These are phyloP conservation scores for Psix sp. DNA, from an alignment of 1,140 invertebrate species.

Conservation along the genomic window DNA sequence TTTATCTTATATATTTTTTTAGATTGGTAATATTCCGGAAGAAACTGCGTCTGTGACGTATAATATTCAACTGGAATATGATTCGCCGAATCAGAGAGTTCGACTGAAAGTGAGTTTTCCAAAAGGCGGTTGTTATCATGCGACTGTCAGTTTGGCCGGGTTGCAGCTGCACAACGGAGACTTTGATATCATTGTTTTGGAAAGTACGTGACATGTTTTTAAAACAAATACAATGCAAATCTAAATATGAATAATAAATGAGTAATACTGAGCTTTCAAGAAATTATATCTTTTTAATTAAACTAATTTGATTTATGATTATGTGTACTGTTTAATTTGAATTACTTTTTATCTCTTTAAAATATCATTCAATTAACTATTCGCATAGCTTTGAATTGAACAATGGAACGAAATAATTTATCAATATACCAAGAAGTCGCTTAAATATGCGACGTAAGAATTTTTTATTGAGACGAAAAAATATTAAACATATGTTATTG, in stretches of 20 bases:
- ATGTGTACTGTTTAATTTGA: too few relatives aligned
- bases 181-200: conserved; percentile 94
- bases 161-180: conserved; percentile 91
- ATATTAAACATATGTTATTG: conserved; percentile 20
- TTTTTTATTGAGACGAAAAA: too few relatives aligned
- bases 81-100: conserved; percentile 81
- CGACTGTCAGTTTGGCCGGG: conserved; percentile 87
- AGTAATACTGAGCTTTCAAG: too few relatives aligned
- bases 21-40: conserved; percentile 76
- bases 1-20: conserved; percentile 45
- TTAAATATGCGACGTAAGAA: too few relatives aligned
- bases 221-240: conserved; percentile 5
- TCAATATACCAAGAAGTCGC: too few relatives aligned
- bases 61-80: conserved; percentile 81
- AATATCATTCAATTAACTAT: too few relatives aligned
- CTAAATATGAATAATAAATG: too few relatives aligned
- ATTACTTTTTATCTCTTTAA: too few relatives aligned
- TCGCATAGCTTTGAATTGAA: too few relatives aligned
- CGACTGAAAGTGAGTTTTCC: conserved; percentile 83
- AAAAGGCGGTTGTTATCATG: conserved; percentile 87
- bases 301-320: too few relatives aligned
- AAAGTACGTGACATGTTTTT: conserved; percentile 79
- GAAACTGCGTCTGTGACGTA: conserved; percentile 78
- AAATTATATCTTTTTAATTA: too few relatives aligned
- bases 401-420: too few relatives aligned